Evolutionary conservation across 2,888 invertebrate genomes (phyloP).

Genomic region (Amphiduros pacificus): DNA sequence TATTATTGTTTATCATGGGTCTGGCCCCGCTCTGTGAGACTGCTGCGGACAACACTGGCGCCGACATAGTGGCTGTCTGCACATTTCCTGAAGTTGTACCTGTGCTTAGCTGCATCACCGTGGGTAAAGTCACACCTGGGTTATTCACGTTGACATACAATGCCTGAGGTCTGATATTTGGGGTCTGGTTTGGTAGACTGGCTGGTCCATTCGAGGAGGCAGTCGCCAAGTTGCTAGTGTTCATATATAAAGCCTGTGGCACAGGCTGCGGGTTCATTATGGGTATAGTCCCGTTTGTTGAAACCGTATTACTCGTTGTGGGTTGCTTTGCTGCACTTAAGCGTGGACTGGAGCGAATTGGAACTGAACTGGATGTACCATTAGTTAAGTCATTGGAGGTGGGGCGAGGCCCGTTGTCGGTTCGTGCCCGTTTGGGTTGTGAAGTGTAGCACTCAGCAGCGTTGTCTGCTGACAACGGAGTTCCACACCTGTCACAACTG

Average conservation of each 20-base stretch:
- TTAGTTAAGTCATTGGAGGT: not conserved
- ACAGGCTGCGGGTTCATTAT: slow-evolving; percentile 17
- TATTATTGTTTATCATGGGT: not conserved
- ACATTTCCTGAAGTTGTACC: not conserved
- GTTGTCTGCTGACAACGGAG: slow-evolving; percentile 18
- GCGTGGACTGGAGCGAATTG: not conserved
- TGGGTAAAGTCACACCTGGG: slow-evolving; percentile 2
- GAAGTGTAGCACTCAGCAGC: slow-evolving; percentile 14
- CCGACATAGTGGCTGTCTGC: not conserved
- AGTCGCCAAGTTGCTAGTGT: slow-evolving; percentile 10
- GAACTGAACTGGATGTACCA: not conserved
- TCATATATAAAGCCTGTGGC: slow-evolving; percentile 21
- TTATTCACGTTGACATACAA: slow-evolving; percentile 25
- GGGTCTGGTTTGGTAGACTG: not conserved
- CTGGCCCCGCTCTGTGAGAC: no score
- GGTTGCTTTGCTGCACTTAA: not conserved
- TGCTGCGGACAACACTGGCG: no score
- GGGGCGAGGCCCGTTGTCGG: not conserved
- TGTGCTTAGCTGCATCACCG: not conserved
- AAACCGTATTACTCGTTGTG: not conserved
- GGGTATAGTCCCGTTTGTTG: no score
- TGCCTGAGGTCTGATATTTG: slow-evolving; percentile 9
- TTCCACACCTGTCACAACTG: slow-evolving; percentile 27
- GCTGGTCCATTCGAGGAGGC: not conserved
- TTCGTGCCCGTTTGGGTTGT: not conserved